Base-by-base conservation (phyloP, 2,797 vertebrate species). In the Hippocampus kuda region DNA sequence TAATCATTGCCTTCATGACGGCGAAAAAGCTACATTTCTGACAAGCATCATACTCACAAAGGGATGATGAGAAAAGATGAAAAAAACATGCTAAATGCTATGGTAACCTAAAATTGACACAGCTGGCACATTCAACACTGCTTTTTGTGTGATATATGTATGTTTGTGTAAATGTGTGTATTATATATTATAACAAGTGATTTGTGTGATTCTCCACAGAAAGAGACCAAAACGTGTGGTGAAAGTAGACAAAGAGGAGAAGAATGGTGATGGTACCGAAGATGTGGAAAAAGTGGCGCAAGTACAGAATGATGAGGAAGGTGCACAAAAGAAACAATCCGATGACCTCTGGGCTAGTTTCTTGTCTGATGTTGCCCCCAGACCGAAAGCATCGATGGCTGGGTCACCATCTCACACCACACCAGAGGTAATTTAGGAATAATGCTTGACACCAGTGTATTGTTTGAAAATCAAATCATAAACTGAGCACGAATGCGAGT, bases 261-360 rank as follows among this genome's bases (percentile, higher is more conserved):
- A 82, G 4, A 79, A 41, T n/a, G 81, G 67, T 74, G 48, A 70
- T 24, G 86, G 82, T 18, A 57, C 65, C 79, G 72, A 20, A n/a
- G 75, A 65, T 0, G 77, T 75, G 51, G 79, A 73, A 1, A 79
- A 84, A 30, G 30, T 42, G 66, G 41, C 57, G 7, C 13, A n/a
- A 79, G 76, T 30, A 60, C 49, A 30, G 12, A 15, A 34, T 3
- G 59, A 76, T 0, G 72, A 42, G 0, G 86, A 88, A 2, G 83
- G 68, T 0, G 75, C 44, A 3, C 86, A 81, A 74, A 94, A 93
- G 81, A 93, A 91, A 78, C 94, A 93, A 74, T 93, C 94, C 1
- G 96, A 99, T n/a, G 94, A 94, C 34, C 90, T 99, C 1, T 99
- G 97, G 96, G 95, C 94, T 34, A 96, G 91, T 83, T 98, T 99